phyloP scores from a whole-genome alignment of 2,797 vertebrate genomes.

The Ciconia nigra region DNA sequence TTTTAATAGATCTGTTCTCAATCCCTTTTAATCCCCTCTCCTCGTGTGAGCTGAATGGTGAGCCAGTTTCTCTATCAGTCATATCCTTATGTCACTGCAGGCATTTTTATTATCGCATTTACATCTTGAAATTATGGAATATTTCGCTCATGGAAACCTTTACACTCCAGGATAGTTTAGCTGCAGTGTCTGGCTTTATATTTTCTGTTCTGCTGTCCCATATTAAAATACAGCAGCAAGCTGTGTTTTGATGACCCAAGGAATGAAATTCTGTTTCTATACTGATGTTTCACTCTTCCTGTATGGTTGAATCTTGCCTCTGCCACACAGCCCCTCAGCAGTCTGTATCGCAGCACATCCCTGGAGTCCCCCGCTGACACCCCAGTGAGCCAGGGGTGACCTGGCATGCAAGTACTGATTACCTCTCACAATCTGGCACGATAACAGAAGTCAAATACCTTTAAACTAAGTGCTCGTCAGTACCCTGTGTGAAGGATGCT shows the following conservation, averaged over 20 bases:
- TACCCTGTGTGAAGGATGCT: not conserved
- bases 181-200: not conserved
- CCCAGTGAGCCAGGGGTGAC: not conserved
- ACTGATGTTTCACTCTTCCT: not conserved
- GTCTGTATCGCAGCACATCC: not conserved
- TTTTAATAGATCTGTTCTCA: not conserved
- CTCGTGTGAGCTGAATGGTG: not conserved
- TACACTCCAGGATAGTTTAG: not conserved
- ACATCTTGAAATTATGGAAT: not conserved
- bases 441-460: not conserved
- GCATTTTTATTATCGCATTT: not conserved
- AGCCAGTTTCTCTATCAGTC: not conserved
- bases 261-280: not conserved
- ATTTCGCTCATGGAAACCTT: not conserved
- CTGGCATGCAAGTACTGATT: not conserved
- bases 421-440: not conserved
- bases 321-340: not conserved
- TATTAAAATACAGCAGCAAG: not conserved
- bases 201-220: not conserved
- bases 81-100: not conserved
- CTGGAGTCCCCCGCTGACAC: not conserved
- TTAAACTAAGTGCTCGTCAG: not conserved
- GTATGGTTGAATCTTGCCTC: not conserved
- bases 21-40: not conserved
- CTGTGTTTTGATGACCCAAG: not conserved